Conservation (phyloP, 2,888 invertebrate genomes). For the Drosophila nigricruria region DNA sequence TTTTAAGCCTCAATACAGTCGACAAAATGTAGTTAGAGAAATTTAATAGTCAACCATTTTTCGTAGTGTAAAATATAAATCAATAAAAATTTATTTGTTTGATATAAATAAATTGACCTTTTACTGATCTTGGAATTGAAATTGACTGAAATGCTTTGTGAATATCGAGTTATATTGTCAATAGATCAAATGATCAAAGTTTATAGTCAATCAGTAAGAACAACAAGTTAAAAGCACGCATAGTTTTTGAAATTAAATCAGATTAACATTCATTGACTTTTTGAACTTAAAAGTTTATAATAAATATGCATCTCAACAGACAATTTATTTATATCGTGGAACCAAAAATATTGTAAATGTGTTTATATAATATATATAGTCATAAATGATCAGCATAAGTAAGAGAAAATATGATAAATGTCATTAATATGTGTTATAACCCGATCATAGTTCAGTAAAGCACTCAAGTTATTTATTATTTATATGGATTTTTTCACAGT, state of each 20-base stretch:
- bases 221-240: no score
- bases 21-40: conserved; percentile 13
- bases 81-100: background rate
- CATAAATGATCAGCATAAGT: background rate
- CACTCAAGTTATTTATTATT: background rate
- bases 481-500: conserved; percentile 40
- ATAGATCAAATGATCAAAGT: no score
- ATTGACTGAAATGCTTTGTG: background rate
- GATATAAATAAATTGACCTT: background rate
- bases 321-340: no score
- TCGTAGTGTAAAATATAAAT: background rate
- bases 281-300: no score
- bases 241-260: no score
- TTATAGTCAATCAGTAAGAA: no score
- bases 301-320: background rate
- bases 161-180: background rate
- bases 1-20: conserved; percentile 34
- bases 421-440: no score
- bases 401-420: background rate
- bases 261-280: no score
- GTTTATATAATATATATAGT: background rate
- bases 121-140: background rate
- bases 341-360: no score
- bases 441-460: no score
- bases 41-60: background rate